phyloP scores from a whole-genome alignment of 2,113 vertebrate genomes.

The Salminus brasiliensis region DNA sequence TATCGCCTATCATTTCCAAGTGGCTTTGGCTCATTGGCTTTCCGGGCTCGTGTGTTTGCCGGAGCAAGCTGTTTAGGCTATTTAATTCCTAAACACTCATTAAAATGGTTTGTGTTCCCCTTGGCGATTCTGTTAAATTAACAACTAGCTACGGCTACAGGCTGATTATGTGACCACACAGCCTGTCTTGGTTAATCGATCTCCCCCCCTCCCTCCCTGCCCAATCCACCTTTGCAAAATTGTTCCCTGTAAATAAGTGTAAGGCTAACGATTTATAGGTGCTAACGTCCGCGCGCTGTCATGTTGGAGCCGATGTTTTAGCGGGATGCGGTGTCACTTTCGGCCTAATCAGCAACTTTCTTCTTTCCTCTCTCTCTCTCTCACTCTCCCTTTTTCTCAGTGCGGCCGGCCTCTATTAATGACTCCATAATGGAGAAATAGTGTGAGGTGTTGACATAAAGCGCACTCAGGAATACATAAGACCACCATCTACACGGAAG shows the following conservation, averaged over 20 bases:
- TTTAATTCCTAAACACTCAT: constrained; percentile 80
- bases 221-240: constrained; percentile 66
- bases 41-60: constrained; percentile 71
- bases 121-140: constrained; percentile 81
- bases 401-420: constrained; percentile 83
- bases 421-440: constrained; percentile 88
- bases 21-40: constrained; percentile 75
- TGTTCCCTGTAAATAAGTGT: constrained; percentile 77
- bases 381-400: too few relatives aligned
- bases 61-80: constrained; percentile 79
- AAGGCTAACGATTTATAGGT: constrained; percentile 77
- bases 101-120: constrained; percentile 85
- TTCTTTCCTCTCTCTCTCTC: constrained; percentile 70
- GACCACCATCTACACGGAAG: constrained; percentile 67
- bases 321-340: constrained; percentile 79
- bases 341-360: constrained; percentile 84
- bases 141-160: constrained; percentile 76
- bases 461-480: constrained; percentile 75
- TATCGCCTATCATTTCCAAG: constrained; percentile 75
- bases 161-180: constrained; percentile 81
- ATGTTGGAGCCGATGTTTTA: constrained; percentile 81
- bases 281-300: constrained; percentile 82
- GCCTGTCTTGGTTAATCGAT: constrained; percentile 81
- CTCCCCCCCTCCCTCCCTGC: constrained; percentile 65
- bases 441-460: constrained; percentile 80